Evolutionary conservation across 2,113 vertebrate genomes (phyloP).

Genomic region (Pogonocichla stellata): DNA sequence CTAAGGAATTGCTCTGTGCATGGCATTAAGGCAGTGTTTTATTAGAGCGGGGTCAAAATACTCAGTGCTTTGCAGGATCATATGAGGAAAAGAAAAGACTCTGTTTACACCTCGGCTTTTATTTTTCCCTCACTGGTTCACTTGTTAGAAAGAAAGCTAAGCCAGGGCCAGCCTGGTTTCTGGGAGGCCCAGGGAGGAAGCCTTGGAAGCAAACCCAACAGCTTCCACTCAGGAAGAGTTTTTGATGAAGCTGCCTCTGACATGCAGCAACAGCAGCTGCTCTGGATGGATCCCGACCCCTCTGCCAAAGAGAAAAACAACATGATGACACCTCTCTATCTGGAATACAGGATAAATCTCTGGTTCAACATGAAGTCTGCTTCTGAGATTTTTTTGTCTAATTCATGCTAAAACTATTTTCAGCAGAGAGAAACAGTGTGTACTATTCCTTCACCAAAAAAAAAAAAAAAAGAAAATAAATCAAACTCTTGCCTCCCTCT

Average conservation of each 20-base stretch:
- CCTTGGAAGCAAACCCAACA: neutral
- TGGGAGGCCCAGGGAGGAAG: constrained; percentile 14
- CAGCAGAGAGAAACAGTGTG: neutral
- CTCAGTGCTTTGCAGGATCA: neutral
- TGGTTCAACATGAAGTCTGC: neutral
- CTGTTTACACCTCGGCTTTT: constrained; percentile 46
- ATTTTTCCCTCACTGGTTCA: constrained; percentile 27
- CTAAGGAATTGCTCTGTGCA: neutral
- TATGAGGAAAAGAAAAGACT: constrained; percentile 30
- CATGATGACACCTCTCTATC: neutral
- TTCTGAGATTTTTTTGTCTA: neutral
- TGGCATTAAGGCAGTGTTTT: neutral
- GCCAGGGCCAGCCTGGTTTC: neutral
- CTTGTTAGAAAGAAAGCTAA: constrained; percentile 9
- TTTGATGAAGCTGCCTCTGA: neutral
- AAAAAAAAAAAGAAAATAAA: neutral
- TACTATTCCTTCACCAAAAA: neutral
- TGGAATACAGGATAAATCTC: neutral
- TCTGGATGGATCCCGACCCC: neutral
- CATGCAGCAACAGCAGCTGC: neutral
- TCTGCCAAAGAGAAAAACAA: neutral
- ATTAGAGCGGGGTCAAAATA: constrained; percentile 4
- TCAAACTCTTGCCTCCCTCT: neutral
- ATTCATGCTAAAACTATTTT: neutral
- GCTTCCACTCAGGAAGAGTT: constrained; percentile 6